Evolutionary conservation across 2,113 vertebrate species (phyloP).

Genomic region (Tenebrosternarchus preto): DNA sequence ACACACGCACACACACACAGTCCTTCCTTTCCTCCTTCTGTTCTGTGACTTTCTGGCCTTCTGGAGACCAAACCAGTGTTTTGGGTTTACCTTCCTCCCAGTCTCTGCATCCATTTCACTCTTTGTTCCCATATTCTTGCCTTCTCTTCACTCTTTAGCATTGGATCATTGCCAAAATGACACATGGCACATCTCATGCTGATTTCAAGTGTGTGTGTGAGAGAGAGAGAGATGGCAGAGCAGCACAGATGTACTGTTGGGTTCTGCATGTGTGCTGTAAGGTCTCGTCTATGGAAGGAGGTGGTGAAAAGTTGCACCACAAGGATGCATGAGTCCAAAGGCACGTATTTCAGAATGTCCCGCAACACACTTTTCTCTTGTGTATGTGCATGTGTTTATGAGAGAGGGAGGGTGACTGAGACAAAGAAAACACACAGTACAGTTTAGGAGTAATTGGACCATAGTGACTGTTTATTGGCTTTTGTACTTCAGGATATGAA

Average conservation of each 20-base stretch:
- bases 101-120: background rate
- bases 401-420: too few species aligned
- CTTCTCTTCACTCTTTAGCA: background rate
- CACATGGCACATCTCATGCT: constrained; percentile 18
- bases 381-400: background rate
- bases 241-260: too few species aligned
- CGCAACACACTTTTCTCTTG: background rate
- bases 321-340: background rate
- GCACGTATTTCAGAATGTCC: background rate
- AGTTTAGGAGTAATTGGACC: too few species aligned
- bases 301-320: background rate
- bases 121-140: background rate
- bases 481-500: too few species aligned
- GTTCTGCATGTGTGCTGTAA: background rate
- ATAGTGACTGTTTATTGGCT: too few species aligned
- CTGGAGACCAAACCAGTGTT: constrained; percentile 41
- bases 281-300: background rate
- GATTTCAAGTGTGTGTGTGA: background rate
- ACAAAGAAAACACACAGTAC: too few species aligned
- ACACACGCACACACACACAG: background rate
- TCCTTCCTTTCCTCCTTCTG: background rate
- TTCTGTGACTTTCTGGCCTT: constrained; percentile 16
- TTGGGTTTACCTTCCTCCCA: constrained; percentile 29
- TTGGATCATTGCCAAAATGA: background rate
- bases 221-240: too few species aligned